Evolutionary conservation across 2,888 invertebrate species (phyloP).

Genomic region (Hipparchia sbordonii): DNA sequence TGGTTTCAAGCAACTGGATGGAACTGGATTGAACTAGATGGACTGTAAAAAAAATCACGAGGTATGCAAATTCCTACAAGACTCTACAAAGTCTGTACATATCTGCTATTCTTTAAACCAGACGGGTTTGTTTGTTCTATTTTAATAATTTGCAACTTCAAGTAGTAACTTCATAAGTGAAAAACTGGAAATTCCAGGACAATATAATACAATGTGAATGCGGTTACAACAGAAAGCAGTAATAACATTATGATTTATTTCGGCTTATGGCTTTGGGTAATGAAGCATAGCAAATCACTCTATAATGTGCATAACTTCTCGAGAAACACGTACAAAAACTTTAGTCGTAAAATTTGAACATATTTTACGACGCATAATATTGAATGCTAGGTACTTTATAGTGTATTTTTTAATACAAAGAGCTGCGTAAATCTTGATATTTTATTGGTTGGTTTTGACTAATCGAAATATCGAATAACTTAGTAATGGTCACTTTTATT

Average conservation of each 20-base stretch:
- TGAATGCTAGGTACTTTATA: neutral
- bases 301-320: conserved; percentile 4
- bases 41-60: no score
- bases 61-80: no score
- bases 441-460: no score
- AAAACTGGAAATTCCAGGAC: neutral
- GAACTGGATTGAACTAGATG: no score
- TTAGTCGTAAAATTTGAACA: neutral
- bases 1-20: no score
- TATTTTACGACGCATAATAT: neutral
- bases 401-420: no score
- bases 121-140: neutral
- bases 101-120: no score
- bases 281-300: conserved; percentile 14
- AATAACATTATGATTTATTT: neutral
- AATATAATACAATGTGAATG: neutral
- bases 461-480: no score
- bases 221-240: neutral
- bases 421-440: no score
- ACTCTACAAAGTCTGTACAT: no score
- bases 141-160: neutral
- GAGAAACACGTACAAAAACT: conserved; percentile 1
- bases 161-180: neutral
- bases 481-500: no score
- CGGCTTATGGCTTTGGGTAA: neutral